A percentile compares a stretch with the other conserved stretches of the same genome.
These are phyloP conservation scores for Sebastes hopkinsi DNA, from an alignment of 2,797 vertebrate genomes.

Conservation along the genomic window DNA sequence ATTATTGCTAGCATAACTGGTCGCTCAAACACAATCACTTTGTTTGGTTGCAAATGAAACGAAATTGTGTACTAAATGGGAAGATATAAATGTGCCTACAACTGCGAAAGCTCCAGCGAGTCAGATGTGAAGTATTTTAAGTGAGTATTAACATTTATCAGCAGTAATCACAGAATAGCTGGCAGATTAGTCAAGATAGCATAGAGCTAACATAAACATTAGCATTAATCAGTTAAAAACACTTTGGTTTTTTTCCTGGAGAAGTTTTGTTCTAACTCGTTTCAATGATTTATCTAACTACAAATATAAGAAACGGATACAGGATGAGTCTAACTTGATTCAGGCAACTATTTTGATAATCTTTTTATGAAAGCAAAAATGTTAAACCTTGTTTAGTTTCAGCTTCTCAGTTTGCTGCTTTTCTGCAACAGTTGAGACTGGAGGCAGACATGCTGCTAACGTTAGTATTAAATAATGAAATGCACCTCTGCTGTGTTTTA, in stretches of 20 bases:
- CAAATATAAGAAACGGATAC: neutral
- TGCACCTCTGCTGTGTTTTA: neutral
- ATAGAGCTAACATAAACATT: neutral
- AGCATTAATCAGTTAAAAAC: neutral
- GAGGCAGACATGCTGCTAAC: neutral
- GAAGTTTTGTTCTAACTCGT: neutral
- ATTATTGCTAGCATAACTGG: accelerated
- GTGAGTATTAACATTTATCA: slow-evolving; percentile 49
- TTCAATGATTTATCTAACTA: neutral
- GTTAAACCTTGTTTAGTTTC: neutral
- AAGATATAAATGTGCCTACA: slow-evolving; percentile 71
- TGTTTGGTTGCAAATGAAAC: neutral
- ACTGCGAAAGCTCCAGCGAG: slow-evolving; percentile 59
- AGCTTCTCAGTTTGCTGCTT: neutral
- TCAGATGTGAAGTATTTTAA: slow-evolving; percentile 75
- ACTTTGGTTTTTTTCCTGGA: neutral
- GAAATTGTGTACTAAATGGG: slow-evolving; percentile 55
- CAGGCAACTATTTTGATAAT: neutral
- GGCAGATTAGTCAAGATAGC: neutral
- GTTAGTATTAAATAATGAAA: neutral
- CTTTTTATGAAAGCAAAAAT: neutral
- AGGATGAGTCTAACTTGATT: neutral
- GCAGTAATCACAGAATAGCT: neutral
- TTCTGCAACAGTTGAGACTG: neutral
- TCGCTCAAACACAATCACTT: neutral